Evolutionary conservation across 2,797 vertebrate genomes (phyloP).

Genomic region (Diplodus sargus): DNA sequence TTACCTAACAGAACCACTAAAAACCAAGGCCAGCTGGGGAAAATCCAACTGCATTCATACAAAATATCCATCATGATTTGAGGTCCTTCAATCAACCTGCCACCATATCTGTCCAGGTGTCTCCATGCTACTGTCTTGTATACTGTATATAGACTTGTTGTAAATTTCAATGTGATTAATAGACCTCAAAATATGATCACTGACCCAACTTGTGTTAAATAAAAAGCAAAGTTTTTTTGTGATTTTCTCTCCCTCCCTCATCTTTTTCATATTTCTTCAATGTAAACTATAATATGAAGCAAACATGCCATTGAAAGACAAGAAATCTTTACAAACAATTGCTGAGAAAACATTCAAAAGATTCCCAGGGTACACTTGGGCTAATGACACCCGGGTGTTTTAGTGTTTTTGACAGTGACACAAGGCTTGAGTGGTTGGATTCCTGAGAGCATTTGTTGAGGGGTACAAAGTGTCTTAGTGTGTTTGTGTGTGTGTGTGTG

Average conservation of each 20-base stretch:
- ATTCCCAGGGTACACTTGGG: background rate
- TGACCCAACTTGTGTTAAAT: background rate
- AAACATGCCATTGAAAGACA: constrained; percentile 33
- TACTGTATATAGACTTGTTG: background rate
- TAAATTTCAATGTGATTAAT: constrained; percentile 8
- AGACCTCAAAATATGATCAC: background rate
- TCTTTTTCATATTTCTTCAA: constrained; percentile 12
- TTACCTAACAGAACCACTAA: too few relatives aligned
- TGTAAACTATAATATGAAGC: constrained; percentile 30
- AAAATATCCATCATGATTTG: constrained; percentile 13
- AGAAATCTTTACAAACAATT: constrained; percentile 2
- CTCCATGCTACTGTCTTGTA: too few relatives aligned
- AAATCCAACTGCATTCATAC: constrained; percentile 5
- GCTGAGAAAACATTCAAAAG: background rate
- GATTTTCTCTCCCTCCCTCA: background rate
- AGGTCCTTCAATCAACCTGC: background rate
- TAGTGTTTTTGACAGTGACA: constrained; percentile 14
- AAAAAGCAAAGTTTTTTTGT: constrained; percentile 1
- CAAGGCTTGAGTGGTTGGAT: constrained; percentile 57
- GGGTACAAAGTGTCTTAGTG: constrained; percentile 11
- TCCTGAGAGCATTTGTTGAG: constrained; percentile 65
- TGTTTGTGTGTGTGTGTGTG: background rate
- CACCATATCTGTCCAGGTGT: constrained; percentile 2
- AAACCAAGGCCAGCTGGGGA: too few relatives aligned
- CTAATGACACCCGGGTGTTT: background rate